These are phyloP conservation scores for Leucosticte australis DNA, from an alignment of 2,113 vertebrate genomes.

Conservation along the genomic window DNA sequence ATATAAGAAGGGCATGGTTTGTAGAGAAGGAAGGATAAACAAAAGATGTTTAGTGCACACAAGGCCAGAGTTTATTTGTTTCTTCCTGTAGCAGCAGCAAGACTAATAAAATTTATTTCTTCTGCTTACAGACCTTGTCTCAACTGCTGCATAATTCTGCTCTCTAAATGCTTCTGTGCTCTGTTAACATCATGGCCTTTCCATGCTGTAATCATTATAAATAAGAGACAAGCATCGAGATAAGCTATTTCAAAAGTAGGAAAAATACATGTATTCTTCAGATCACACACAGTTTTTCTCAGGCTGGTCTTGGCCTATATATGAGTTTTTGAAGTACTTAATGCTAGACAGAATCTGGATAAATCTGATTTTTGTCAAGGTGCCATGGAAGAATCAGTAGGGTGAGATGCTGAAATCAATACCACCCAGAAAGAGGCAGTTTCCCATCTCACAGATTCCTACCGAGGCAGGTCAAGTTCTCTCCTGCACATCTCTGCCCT, in stretches of 20 bases:
- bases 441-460: neutral
- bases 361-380: neutral
- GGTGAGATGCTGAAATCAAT: neutral
- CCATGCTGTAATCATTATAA: neutral
- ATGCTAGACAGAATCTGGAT: neutral
- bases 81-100: neutral
- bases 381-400: neutral
- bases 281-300: neutral
- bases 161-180: neutral
- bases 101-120: neutral
- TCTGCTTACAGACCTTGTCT: neutral
- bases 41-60: neutral
- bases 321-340: neutral
- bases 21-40: neutral
- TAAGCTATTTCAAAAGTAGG: neutral
- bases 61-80: neutral
- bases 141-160: neutral
- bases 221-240: neutral
- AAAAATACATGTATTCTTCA: neutral
- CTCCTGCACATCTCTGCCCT: neutral
- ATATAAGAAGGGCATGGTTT: neutral
- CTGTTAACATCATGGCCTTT: neutral
- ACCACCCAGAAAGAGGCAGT: neutral
- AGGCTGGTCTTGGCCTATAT: neutral
- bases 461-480: rapidly evolving